Conservation (phyloP, 2,888 invertebrate genomes). For the Octonoba sinensis region DNA sequence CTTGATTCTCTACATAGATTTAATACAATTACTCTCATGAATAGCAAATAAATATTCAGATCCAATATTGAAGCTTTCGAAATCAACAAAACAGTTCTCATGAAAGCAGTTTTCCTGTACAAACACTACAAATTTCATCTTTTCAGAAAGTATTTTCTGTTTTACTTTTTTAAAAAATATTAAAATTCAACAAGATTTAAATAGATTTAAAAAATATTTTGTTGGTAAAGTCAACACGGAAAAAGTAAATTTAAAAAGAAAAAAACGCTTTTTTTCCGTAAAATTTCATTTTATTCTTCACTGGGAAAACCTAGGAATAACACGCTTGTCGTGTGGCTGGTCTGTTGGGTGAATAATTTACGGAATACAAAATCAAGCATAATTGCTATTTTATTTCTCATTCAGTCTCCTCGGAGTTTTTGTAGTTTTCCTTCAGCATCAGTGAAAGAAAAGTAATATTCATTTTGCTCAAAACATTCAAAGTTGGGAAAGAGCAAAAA, state of each 20-base stretch:
- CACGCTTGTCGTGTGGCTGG: not conserved
- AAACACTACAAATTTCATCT: no score
- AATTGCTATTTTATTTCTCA: slow-evolving; percentile 11
- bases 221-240: no score
- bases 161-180: no score
- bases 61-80: no score
- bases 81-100: no score
- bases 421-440: not conserved
- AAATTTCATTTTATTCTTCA: not conserved
- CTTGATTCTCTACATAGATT: no score
- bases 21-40: no score
- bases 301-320: slow-evolving; percentile 10
- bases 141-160: no score
- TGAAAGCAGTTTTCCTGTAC: no score
- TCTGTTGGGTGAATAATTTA: slow-evolving; percentile 21
- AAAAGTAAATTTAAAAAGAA: not conserved
- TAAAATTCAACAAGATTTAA: no score
- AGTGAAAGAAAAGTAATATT: slow-evolving; percentile 8
- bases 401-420: not conserved
- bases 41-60: no score
- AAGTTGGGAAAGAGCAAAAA: slow-evolving; percentile 17
- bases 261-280: not conserved
- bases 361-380: slow-evolving; percentile 18
- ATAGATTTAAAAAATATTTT: no score
- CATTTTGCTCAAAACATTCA: slow-evolving; percentile 21